Evolutionary conservation across 2,797 vertebrate species (phyloP), one percentile per base, ranked within the genome.

Genomic region (Aplochiton taeniatus): DNA sequence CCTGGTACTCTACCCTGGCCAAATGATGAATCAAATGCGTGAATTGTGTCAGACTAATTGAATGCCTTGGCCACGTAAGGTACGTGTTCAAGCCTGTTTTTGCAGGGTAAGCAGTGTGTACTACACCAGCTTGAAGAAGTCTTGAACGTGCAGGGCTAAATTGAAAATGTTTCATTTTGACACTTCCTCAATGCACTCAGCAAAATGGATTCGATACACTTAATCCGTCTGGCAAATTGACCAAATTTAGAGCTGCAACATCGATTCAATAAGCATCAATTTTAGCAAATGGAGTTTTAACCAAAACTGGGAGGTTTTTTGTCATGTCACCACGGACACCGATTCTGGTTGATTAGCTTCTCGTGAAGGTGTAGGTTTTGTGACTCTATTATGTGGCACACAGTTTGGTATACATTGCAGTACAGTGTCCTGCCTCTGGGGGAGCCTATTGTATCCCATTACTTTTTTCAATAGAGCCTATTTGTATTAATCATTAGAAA

Each of bases 111-210:
- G 85, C 85, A 80, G 72, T 78, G 83, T 81, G 81, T 86, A 80
- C 47, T 76, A 78, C 83, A 81, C 80, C 69, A 4, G 53, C 63
- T 68, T 70, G 68, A 75, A 74, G 79, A 79, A 77, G 78, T 85
- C 73, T 76, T 53, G 62, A 53, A 54, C 61, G 82, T 82, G 75
- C 72, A 20, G 71, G 72, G 71, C 63, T 65, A 68, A 82, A 88
- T 74, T 77, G 77, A 82, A 83, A 85, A 82, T 79, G 76, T 74
- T 81, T 87, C 78, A 85, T 85, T 85, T 68, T 83, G 85, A 88
- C 85, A 85, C 81, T 78, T 84, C 45, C 52, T 83, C 75, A 69
- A 50, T 78, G 79, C 78, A 74, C 80, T 86, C 78, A 74, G 77
- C 73, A 78, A 85, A 88, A 85, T 84, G 74, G 72, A 81, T 85